Evolutionary conservation across 2,888 invertebrate genomes (phyloP).

Genomic region (Ferdinandea cuprea): DNA sequence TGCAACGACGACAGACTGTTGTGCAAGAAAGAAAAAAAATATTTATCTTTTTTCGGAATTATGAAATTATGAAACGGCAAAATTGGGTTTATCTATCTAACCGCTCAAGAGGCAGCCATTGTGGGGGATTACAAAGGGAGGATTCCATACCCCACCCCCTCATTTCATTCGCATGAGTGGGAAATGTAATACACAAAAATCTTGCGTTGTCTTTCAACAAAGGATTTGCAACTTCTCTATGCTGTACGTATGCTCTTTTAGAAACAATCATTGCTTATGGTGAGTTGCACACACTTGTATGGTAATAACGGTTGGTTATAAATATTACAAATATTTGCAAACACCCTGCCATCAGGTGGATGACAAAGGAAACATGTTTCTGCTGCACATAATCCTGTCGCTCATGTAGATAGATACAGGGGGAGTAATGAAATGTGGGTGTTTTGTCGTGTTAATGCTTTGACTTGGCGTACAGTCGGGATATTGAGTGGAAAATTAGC

Average conservation of each 20-base stretch:
- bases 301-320: slow-evolving; percentile 10
- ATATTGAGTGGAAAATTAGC: slow-evolving; percentile 60
- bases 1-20: slow-evolving; percentile 7
- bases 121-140: slow-evolving; percentile 9
- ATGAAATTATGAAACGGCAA: no score
- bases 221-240: slow-evolving; percentile 14
- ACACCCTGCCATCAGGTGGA: slow-evolving; percentile 3
- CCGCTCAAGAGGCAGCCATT: neutral
- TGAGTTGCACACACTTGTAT: neutral
- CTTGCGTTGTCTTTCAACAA: slow-evolving; percentile 13
- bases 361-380: slow-evolving; percentile 10
- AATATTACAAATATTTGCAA: slow-evolving; percentile 35
- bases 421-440: slow-evolving; percentile 31
- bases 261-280: slow-evolving; percentile 5
- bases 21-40: slow-evolving; percentile 14
- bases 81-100: slow-evolving; percentile 28
- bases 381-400: neutral
- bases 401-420: no score
- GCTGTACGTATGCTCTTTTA: neutral
- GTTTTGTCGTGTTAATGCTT: slow-evolving; percentile 25
- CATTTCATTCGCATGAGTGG: slow-evolving; percentile 35
- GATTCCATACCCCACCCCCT: slow-evolving; percentile 32
- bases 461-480: slow-evolving; percentile 22
- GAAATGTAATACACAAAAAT: slow-evolving; percentile 6
- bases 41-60: neutral